These are phyloP conservation scores for Euura saliciscinereae DNA, from an alignment of 1,140 invertebrate species.

Conservation along the genomic window DNA sequence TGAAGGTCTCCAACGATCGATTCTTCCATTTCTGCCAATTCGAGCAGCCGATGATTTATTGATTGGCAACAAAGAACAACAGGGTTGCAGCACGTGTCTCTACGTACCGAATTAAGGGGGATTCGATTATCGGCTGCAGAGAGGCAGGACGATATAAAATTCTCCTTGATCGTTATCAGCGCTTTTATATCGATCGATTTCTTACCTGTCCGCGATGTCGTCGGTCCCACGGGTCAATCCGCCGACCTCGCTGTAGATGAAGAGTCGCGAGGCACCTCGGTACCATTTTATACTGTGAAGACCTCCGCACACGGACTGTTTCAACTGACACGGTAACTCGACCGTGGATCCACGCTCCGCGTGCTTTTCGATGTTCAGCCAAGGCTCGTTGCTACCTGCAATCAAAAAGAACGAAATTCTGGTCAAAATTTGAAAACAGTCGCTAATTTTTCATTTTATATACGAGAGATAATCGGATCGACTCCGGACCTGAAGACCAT, in stretches of 20 bases:
- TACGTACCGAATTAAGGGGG: no score
- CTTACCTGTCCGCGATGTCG: constrained; percentile 77
- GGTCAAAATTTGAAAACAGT: neutral
- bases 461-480: no score
- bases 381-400: constrained; percentile 55
- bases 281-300: constrained; percentile 93
- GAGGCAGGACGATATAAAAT: no score
- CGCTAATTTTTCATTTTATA: neutral
- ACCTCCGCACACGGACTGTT: constrained; percentile 76
- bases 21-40: no score
- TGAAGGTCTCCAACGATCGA: no score
- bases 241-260: constrained; percentile 80
- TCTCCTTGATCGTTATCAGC: no score
- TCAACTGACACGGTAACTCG: constrained; percentile 75
- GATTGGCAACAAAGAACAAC: no score
- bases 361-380: constrained; percentile 53
- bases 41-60: no score
- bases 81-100: no score
- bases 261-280: constrained; percentile 78
- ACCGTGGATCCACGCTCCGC: constrained; percentile 70
- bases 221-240: constrained; percentile 75
- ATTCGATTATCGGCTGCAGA: no score
- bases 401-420: constrained; percentile 26
- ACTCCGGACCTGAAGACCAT: no score
- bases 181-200: neutral